Conservation (phyloP, 2,888 invertebrate species). For the Epistrophe eligans region DNA sequence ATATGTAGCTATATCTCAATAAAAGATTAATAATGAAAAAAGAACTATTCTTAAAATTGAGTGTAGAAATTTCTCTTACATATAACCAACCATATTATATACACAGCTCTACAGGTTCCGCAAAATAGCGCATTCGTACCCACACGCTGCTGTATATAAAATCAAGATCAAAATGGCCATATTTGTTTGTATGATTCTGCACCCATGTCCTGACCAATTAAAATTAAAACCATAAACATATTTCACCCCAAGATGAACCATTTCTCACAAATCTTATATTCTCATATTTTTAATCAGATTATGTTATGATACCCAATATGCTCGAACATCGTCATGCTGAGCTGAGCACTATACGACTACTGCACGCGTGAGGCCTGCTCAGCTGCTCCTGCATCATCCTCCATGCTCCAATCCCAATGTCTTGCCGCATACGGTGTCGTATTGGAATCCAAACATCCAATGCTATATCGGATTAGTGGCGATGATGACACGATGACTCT, state of each 20-base stretch:
- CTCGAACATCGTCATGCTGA: conserved; percentile 72
- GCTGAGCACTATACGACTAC: conserved; percentile 34
- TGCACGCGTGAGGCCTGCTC: conserved; percentile 43
- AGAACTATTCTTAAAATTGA: too few relatives aligned
- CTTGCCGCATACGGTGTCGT: conserved; percentile 16
- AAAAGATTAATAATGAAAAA: too few relatives aligned
- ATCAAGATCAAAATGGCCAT: conserved; percentile 45
- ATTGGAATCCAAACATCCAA: conserved; percentile 38
- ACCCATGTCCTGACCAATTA: conserved; percentile 77
- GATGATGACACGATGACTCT: conserved; percentile 70
- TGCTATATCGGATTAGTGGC: conserved; percentile 46
- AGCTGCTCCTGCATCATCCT: not conserved
- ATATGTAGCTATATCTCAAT: too few relatives aligned
- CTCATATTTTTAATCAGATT: conserved; percentile 76
- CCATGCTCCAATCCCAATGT: not conserved
- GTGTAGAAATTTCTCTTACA: too few relatives aligned
- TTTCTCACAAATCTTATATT: conserved; percentile 77
- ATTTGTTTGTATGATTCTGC: conserved; percentile 34
- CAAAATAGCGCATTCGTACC: conserved; percentile 26
- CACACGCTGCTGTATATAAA: conserved; percentile 56
- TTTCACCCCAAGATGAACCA: conserved; percentile 77
- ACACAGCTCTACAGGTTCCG: too few relatives aligned
- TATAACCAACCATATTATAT: too few relatives aligned
- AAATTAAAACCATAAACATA: conserved; percentile 77
- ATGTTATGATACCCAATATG: conserved; percentile 75